Conservation (phyloP, 1,140 invertebrate genomes). For the Trichonephila inaurata region DNA sequence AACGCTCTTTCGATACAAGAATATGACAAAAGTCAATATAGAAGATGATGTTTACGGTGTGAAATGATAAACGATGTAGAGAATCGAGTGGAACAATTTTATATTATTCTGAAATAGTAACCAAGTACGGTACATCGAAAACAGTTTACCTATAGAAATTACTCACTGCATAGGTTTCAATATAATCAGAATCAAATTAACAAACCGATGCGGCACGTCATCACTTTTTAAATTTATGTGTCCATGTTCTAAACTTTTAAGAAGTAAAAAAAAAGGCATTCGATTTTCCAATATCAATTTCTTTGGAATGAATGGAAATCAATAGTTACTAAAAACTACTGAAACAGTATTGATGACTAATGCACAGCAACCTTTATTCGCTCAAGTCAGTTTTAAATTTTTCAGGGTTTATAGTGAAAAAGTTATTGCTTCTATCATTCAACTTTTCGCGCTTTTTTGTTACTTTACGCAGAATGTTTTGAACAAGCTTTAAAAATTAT, state of each 20-base stretch:
- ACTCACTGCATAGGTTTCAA: neutral
- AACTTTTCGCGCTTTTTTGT: too few relatives aligned
- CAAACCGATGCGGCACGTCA: neutral
- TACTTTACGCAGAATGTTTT: too few relatives aligned
- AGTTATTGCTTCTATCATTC: too few relatives aligned
- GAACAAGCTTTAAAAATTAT: too few relatives aligned
- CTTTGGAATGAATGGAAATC: too few relatives aligned
- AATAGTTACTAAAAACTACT: too few relatives aligned
- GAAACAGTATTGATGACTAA: too few relatives aligned
- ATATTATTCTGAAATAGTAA: neutral
- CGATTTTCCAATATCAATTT: too few relatives aligned
- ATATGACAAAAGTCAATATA: conserved; percentile 17
- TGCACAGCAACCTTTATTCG: too few relatives aligned
- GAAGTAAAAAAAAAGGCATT: too few relatives aligned
- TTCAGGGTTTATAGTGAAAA: too few relatives aligned
- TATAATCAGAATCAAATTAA: conserved; percentile 9
- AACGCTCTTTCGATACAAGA: neutral
- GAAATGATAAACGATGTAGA: neutral
- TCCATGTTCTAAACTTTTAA: neutral
- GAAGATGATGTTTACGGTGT: neutral
- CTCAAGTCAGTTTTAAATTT: too few relatives aligned
- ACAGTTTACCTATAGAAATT: neutral
- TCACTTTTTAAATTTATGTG: neutral
- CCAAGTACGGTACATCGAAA: neutral
- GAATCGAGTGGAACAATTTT: neutral